Base-by-base conservation (phyloP, 2,797 vertebrate genomes). In the Macropodus opercularis region DNA sequence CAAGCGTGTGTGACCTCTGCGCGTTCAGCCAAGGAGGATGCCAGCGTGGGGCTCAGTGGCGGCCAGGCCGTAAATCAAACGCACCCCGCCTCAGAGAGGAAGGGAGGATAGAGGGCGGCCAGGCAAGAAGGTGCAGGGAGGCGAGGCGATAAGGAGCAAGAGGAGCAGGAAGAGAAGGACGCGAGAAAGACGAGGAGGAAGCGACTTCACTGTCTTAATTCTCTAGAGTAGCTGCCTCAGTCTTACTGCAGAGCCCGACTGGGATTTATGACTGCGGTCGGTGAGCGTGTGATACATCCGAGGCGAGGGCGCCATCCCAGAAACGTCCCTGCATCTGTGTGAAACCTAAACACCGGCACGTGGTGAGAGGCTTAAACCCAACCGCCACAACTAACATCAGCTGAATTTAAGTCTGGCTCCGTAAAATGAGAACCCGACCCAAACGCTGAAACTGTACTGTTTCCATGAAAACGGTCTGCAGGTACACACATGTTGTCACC, bases 1-100 rank as follows among this genome's bases (percentile, higher is more conserved):
- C n/a, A n/a, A n/a, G n/a, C n/a, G n/a, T n/a, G n/a, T 3, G 2
- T 59, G 72, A 72, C 68, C 68, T 65, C 67, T 2, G 54, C 2
- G 39, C 0, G 22, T 18, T 34, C 48, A 14, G 44, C 31, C 47
- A 56, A 51, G 11, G 47, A 75, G 6, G 57, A 56, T 41, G 60
- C 44, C 54, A 53, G 42, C 12, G 0, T 15, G 15, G 35, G 4
- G 44, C 53, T 35, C 4, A 23, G 59, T 14, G 46, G n/a, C 15
- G 5, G 61, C 54, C 2, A 40, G 63, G 17, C 14, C 8, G 17
- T 54, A 52, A 77, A 82, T 77, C 69, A 74, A 74, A 55, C 66
- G 5, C 66, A 51, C 63, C 60, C 63, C 64, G 27, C n/a, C 57
- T 60, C 57, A 2, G 13, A 63, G 24, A 41, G 35, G 18, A 29